Percentiles rank a stretch among this genome's conserved stretches.
These are phyloP conservation scores for Graptemys geographica DNA, from an alignment of 2,797 vertebrate species.

Conservation along the genomic window DNA sequence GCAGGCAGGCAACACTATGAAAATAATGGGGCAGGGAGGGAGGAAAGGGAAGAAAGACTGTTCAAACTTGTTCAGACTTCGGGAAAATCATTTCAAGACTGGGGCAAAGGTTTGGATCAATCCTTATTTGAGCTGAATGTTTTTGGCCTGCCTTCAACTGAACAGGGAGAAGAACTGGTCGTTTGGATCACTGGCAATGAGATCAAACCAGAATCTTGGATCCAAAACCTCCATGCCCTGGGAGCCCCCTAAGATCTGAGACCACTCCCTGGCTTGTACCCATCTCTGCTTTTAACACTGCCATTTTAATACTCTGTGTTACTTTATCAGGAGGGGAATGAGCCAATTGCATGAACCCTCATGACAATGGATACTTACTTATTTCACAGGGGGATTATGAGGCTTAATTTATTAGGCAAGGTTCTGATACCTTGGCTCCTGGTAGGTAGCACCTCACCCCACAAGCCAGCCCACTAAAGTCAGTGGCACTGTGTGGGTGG, in stretches of 20 bases:
- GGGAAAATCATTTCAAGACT: background rate
- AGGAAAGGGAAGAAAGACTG: background rate
- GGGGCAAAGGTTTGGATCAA: background rate
- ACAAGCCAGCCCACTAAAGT: background rate
- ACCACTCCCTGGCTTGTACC: background rate
- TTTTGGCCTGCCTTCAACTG: background rate
- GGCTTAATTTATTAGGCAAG: background rate
- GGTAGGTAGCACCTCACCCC: background rate
- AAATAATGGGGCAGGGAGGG: background rate
- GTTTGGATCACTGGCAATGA: background rate
- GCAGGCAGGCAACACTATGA: background rate
- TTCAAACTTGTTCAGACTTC: background rate
- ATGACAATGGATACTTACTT: background rate
- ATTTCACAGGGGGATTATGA: background rate
- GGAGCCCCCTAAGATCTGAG: background rate
- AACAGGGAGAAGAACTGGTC: background rate
- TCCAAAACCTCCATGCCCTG: background rate
- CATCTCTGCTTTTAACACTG: background rate
- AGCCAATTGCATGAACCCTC: background rate
- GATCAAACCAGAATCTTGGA: no score
- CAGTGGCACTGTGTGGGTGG: background rate
- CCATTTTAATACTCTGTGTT: background rate
- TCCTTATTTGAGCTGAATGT: background rate
- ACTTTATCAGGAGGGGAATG: background rate
- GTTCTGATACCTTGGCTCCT: background rate